Base-by-base conservation (phyloP, 2,113 vertebrate species). In the Pedetes capensis region DNA sequence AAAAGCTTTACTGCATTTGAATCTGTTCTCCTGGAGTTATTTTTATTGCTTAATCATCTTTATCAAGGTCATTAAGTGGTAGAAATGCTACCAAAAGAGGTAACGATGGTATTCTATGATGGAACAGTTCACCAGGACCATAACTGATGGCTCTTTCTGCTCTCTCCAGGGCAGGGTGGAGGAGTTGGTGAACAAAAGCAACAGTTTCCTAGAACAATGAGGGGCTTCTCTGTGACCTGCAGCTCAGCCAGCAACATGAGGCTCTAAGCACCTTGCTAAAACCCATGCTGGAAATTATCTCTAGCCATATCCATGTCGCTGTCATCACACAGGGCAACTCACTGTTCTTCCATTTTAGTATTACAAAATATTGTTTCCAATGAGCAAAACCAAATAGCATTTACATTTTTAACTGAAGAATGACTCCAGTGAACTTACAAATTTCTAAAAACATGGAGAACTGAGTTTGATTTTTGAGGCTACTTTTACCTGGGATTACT, bases 161-260 rank as follows among this genome's bases (percentile, higher is more conserved):
- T 55, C 29, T 47, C 74, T 39, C 59, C 12, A 12, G 17, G 27
- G 66, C 75, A 34, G 89, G 80, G 71, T 12, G 23, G 68, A 78
- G 90, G 90, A 68, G 80, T 11, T 7, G 53, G 17, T 7, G 49
- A 76, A 42, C 47, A 82, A 79, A 91, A 87, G 55, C 85, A 96
- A 10, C 5, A 13, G 89, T 95, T 98, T 97, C 83, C 29, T 86
- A 74, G 91, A 96, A 55, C 12, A 66, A 97, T 82, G 88, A 84
- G 55, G 39, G n/a, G 84, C 78, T 93, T 95, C 92, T 93, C 79
- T 89, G 75, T 14, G 32, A 89, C 96, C 97, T 85, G 91, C 78
- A 66, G 68, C 94, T 71, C 96, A 94, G 96, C 84, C 86, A 93
- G 92, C 57, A 32, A 13, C 57, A 0, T 55, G 57, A 13, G 37